Evolutionary conservation across 2,888 invertebrate species (phyloP).

Genomic region (Drosophila pseudotakahashii): DNA sequence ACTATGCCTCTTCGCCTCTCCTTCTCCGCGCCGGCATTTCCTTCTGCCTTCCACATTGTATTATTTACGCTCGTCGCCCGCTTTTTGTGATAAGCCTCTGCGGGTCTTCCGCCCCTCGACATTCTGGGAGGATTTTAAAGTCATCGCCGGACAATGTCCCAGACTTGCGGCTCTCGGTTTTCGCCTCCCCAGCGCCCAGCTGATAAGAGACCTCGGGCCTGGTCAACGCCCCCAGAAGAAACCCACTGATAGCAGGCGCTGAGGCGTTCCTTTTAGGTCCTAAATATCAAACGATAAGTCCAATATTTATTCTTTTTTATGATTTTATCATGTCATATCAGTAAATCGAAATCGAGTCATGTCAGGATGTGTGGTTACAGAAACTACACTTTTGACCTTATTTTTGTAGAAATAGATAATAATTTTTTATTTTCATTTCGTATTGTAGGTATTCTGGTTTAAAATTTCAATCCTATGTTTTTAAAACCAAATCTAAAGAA

Average conservation of each 20-base stretch:
- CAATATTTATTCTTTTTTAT: slow-evolving; percentile 20
- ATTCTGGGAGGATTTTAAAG: slow-evolving; percentile 65
- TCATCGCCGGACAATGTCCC: slow-evolving; percentile 53
- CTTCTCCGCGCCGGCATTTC: slow-evolving; percentile 30
- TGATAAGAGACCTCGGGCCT: slow-evolving; percentile 45
- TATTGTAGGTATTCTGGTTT: too few species aligned
- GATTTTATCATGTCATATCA: slow-evolving; percentile 7
- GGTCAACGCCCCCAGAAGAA: slow-evolving; percentile 66
- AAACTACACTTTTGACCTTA: neutral
- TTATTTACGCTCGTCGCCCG: slow-evolving; percentile 42
- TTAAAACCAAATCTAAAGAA: too few species aligned
- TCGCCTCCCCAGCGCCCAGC: slow-evolving; percentile 9
- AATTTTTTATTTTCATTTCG: too few species aligned
- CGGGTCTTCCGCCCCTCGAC: slow-evolving; percentile 64
- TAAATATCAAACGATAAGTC: slow-evolving; percentile 13
- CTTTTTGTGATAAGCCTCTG: slow-evolving; percentile 67
- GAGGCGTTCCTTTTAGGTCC: slow-evolving; percentile 28
- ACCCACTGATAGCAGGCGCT: slow-evolving; percentile 27
- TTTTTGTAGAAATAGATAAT: too few species aligned
- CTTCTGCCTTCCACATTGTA: slow-evolving; percentile 25
- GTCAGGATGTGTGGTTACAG: slow-evolving; percentile 20
- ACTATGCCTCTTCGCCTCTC: slow-evolving; percentile 23
- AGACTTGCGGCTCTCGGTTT: slow-evolving; percentile 31
- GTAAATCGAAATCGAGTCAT: slow-evolving; percentile 1
- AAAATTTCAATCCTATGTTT: too few species aligned